Percentiles rank a stretch among this genome's conserved stretches.
Conservation (phyloP, 2,888 invertebrate genomes). For the Lampropteryx suffumata region DNA sequence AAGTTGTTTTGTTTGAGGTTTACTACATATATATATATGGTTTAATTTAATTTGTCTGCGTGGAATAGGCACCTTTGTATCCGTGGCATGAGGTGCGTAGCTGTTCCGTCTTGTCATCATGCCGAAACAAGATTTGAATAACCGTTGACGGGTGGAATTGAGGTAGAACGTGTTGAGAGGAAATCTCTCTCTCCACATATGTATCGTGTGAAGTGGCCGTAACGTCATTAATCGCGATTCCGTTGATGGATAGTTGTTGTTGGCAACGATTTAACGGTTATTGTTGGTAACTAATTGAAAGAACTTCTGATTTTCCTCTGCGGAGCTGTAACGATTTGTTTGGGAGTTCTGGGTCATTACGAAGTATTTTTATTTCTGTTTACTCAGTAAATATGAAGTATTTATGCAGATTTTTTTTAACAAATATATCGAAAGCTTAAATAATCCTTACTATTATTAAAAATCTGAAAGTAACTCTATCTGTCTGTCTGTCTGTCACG, state of each 20-base stretch:
- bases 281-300: slow-evolving; percentile 37
- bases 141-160: slow-evolving; percentile 33
- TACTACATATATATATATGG: slow-evolving; percentile 24
- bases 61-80: slow-evolving; percentile 33
- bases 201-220: slow-evolving; percentile 36
- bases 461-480: too few relatives aligned
- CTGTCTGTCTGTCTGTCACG: too few relatives aligned
- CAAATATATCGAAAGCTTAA: too few relatives aligned
- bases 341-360: slow-evolving; percentile 13
- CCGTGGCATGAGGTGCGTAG: slow-evolving; percentile 32
- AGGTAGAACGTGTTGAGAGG: slow-evolving; percentile 20
- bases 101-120: slow-evolving; percentile 31
- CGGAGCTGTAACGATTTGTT: slow-evolving; percentile 21
- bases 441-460: too few relatives aligned
- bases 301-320: slow-evolving; percentile 31
- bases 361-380: slow-evolving; percentile 3
- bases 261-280: slow-evolving; percentile 44
- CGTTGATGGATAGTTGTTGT: slow-evolving; percentile 47
- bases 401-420: background rate
- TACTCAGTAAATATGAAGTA: background rate
- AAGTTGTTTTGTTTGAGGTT: slow-evolving; percentile 26
- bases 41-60: slow-evolving; percentile 30
- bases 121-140: slow-evolving; percentile 34
- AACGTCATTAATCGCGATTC: slow-evolving; percentile 42
- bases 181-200: slow-evolving; percentile 27